phyloP scores from a whole-genome alignment of 1,140 invertebrate species.

The Drosophila serrata region DNA sequence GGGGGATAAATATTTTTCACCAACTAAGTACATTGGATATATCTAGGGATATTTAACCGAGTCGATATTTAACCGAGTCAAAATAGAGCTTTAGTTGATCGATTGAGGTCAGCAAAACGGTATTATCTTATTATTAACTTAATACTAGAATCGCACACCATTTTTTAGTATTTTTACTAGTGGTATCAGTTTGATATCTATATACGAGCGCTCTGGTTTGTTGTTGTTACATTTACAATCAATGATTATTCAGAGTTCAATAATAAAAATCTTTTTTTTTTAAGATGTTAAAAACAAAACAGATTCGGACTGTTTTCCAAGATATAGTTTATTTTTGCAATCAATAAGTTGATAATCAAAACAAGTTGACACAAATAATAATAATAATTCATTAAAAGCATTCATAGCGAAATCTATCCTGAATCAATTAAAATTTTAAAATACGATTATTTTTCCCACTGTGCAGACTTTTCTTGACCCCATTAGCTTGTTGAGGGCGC shows the following conservation, averaged over 20 bases:
- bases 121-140: too few species aligned
- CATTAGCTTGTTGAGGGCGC: constrained; percentile 5
- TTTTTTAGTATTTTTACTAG: too few species aligned
- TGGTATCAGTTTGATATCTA: too few species aligned
- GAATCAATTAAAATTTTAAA: neutral
- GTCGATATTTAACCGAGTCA: too few species aligned
- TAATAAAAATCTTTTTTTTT: neutral
- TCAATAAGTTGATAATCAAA: neutral
- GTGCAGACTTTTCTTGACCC: constrained; percentile 41
- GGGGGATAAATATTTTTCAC: neutral
- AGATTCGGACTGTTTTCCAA: neutral
- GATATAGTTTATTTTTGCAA: neutral
- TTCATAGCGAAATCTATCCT: neutral
- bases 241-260: neutral
- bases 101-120: too few species aligned
- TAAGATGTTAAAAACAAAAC: too few species aligned
- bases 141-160: too few species aligned
- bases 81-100: too few species aligned
- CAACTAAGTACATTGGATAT: neutral
- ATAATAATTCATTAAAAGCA: neutral
- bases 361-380: neutral
- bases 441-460: neutral
- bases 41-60: too few species aligned
- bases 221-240: neutral
- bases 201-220: neutral